These are phyloP conservation scores for Amblyornis subalaris DNA, from an alignment of 2,113 vertebrate species.

Conservation along the genomic window DNA sequence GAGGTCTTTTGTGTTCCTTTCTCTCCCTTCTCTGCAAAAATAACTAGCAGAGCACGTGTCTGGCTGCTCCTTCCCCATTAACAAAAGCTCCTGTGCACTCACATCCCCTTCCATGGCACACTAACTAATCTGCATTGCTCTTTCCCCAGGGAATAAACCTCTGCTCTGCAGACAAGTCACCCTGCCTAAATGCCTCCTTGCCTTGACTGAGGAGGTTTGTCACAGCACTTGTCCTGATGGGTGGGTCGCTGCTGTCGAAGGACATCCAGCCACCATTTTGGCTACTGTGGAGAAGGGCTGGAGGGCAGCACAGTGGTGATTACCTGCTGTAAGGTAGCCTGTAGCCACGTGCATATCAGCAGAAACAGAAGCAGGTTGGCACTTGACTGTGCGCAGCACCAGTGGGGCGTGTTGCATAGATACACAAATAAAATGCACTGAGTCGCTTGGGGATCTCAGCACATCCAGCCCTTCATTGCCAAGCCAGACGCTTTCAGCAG, in stretches of 20 bases:
- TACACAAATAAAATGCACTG: not conserved
- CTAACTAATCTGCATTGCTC: not conserved
- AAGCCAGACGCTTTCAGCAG: not conserved
- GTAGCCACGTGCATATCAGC: not conserved
- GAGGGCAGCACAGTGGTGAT: not conserved
- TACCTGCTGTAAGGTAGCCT: not conserved
- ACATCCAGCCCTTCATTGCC: not conserved
- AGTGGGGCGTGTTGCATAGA: fast-evolving
- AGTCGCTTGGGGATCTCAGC: fast-evolving
- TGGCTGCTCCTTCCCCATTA: not conserved
- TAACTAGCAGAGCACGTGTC: not conserved
- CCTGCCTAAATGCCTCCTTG: not conserved
- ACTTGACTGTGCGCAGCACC: not conserved
- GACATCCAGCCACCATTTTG: not conserved
- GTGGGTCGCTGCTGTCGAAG: not conserved
- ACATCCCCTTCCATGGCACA: not conserved
- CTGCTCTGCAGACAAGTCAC: not conserved
- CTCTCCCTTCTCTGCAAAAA: not conserved
- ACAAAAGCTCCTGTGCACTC: not conserved
- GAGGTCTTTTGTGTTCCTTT: not conserved
- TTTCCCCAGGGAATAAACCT: not conserved
- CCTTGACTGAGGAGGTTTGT: not conserved
- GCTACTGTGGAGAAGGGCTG: not conserved
- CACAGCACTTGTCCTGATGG: not conserved
- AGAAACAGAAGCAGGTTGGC: not conserved